These are phyloP conservation scores for Batillaria attramentaria DNA, from an alignment of 1,140 invertebrate species.

Conservation along the genomic window DNA sequence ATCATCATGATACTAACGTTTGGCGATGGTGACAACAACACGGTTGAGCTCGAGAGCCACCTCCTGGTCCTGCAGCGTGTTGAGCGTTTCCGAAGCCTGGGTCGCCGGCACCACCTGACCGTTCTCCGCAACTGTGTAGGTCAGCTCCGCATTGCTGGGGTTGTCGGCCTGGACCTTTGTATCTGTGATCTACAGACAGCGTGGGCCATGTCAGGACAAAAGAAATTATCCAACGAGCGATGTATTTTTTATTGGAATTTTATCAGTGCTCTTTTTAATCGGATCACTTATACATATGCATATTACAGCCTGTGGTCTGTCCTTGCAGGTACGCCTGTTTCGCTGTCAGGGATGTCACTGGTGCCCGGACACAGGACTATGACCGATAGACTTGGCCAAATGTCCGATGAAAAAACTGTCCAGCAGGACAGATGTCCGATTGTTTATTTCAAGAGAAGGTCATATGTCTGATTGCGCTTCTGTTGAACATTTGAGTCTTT, in stretches of 20 bases:
- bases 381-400: too few species aligned
- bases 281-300: background rate
- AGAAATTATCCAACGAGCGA: too few species aligned
- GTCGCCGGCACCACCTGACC: constrained; percentile 27
- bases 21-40: constrained; percentile 29
- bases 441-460: too few species aligned
- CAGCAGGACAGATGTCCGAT: too few species aligned
- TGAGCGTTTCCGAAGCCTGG: constrained; percentile 7
- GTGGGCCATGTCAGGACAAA: background rate
- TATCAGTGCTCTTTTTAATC: background rate
- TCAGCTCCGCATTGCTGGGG: constrained; percentile 19
- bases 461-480: too few species aligned
- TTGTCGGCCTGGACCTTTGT: background rate
- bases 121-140: constrained; percentile 23
- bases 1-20: constrained; percentile 23
- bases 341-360: too few species aligned
- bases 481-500: too few species aligned
- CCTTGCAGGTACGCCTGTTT: too few species aligned
- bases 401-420: too few species aligned
- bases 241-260: too few species aligned
- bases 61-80: constrained; percentile 35
- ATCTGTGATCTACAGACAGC: constrained; percentile 22
- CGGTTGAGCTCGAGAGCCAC: constrained; percentile 35
- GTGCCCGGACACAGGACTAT: too few species aligned
- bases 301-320: too few species aligned